These are phyloP conservation scores for Neodiprion virginianus DNA, from an alignment of 1,140 invertebrate genomes.

Conservation along the genomic window DNA sequence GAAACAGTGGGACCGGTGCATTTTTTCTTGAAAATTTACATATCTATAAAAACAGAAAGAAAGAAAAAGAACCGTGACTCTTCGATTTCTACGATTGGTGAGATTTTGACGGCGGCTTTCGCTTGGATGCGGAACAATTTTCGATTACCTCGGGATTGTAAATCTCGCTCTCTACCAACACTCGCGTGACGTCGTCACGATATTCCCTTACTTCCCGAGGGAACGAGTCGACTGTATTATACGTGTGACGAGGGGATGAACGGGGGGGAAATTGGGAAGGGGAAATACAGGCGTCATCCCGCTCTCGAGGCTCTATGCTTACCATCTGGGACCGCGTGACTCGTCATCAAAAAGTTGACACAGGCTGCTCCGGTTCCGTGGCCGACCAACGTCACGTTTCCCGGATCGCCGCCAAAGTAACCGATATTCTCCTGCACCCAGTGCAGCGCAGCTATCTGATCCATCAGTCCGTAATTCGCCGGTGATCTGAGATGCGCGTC, in stretches of 20 bases:
- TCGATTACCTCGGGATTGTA: too few species aligned
- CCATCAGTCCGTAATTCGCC: conserved; percentile 95
- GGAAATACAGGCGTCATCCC: neutral
- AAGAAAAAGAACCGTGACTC: neutral
- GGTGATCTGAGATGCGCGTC: conserved; percentile 82
- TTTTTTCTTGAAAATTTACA: too few species aligned
- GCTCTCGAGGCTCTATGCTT: conserved; percentile 44
- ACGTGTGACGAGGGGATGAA: neutral
- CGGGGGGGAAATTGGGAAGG: neutral
- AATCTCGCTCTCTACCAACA: too few species aligned
- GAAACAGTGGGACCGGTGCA: too few species aligned
- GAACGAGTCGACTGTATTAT: neutral
- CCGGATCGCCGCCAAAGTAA: conserved; percentile 90
- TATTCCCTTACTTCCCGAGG: neutral
- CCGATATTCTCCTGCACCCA: conserved; percentile 95
- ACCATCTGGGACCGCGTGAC: conserved; percentile 92
- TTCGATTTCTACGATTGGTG: neutral
- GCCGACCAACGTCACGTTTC: conserved; percentile 93
- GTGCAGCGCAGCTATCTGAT: conserved; percentile 91
- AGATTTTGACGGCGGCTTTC: conserved; percentile 6
- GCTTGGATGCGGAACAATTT: neutral
- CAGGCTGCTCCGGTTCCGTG: conserved; percentile 95
- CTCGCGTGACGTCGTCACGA: too few species aligned
- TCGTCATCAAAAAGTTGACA: conserved; percentile 93
- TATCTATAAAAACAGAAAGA: neutral